Evolutionary conservation across 2,797 vertebrate genomes (phyloP), one percentile per base, ranked within the genome.

Genomic region (Bovichtus diacanthus): DNA sequence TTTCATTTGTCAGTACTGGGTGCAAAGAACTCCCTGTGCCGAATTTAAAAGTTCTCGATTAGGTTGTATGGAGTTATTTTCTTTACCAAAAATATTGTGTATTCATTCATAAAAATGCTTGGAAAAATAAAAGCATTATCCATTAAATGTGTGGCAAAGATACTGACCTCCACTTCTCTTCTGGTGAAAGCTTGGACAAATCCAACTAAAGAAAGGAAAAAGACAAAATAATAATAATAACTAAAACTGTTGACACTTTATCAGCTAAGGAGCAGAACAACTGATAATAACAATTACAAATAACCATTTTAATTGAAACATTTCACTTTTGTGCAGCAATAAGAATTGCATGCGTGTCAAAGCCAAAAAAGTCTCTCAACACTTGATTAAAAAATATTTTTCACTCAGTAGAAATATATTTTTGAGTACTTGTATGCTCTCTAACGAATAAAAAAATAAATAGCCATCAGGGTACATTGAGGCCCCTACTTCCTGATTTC

Each of bases 161-260:
- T n/a, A 96, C 97, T 94, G 81, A 99, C 98, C 97, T 97, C 98
- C 98, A 99, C 87, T 96, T 95, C 81, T 99, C 98, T 66, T 99
- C 98, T 8, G 98, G 96, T 67, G 97, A 97, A 59, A 99, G 95
- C 77, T 97, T 95, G 5, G 98, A 97, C 77, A 98, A 82, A 74
- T 99, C 97, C 10, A 97, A 92, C 98, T 98, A 76, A 12, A 89
- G 72, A 76, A 54, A 66, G n/a, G 38, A 66, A 65, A 72, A 58
- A 25, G 15, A 67, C 3, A 75, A 71, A 34, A 53, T n/a, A n/a
- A n/a, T n/a, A n/a, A n/a, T 12, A 38, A 70, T 46, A 13, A 80
- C 0, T 12, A 38, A 65, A 29, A 31, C 2, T 55, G 3, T 43
- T 34, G n/a, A 54, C 19, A 61, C 5, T 9, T 4, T 15, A 58